Base-by-base conservation (phyloP, 2,797 vertebrate genomes). In the Clamator glandarius region DNA sequence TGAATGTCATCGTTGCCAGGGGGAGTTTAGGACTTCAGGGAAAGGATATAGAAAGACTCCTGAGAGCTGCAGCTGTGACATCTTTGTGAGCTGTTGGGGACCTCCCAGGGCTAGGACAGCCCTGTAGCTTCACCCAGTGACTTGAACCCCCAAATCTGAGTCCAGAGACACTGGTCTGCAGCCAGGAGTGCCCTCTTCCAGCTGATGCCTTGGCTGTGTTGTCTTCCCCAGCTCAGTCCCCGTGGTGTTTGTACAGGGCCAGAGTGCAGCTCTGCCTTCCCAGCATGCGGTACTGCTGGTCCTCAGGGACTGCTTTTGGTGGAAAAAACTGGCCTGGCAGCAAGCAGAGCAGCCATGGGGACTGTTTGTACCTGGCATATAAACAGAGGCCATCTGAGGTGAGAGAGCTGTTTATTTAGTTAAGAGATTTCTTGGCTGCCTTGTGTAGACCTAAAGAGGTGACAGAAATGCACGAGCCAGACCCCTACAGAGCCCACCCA, bases 361-460 rank as follows among this genome's bases (percentile, higher is more conserved):
- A 90, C 82, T 89, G 81, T 94, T 90, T 95, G 95, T 87, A 83
- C 84, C 88, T 92, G 81, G 26, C 8, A 15, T 31, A 74, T 69
- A 80, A 95, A 90, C 93, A 96, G 90, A 76, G 79, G 84, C 87
- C 89, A 90, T 29, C 25, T 8, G 70, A 87, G 84, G 84, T 2
- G 6, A 85, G 75, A 50, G 66, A 17, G 66, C 21, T 89, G 81
- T 95, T 90, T 96, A 51, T 95, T 96, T 96, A 92, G 81, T 36
- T 75, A 74, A 91, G 85, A 68, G 36, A 69, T 87, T 95, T 82
- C 77, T 94, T 94, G 93, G 93, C 90, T 92, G 19, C 28, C 67
- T 81, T 26, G 39, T 0, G 0, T 10, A 5, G 69, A 62, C 74
- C 82, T 55, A 76, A 90, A 61, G 73, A 67, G 74, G 89, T 10